A percentile compares a stretch with the other conserved stretches of the same genome.
Evolutionary conservation across 2,797 vertebrate species (phyloP).

Genomic region (Cossypha dichroa): DNA sequence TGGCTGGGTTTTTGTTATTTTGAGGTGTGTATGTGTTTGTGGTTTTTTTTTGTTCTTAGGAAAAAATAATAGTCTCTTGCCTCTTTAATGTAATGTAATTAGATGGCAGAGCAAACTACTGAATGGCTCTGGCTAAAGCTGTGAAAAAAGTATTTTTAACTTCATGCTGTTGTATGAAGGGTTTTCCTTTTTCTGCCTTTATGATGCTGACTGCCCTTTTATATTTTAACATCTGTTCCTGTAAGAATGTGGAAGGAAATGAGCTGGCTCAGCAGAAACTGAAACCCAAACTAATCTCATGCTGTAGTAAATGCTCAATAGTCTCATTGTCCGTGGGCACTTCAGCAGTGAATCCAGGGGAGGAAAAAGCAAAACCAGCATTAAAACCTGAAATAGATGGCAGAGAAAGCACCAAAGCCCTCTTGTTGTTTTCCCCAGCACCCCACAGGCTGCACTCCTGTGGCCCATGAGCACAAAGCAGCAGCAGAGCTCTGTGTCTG

Average conservation of each 20-base stretch:
- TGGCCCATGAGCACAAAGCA: fast-evolving
- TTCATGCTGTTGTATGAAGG: not conserved
- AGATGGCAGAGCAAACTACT: not conserved
- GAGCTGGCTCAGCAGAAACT: conserved; percentile 47
- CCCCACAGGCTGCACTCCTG: fast-evolving
- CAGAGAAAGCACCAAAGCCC: not conserved
- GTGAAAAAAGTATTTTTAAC: not conserved
- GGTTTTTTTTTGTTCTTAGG: not conserved
- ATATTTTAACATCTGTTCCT: conserved; percentile 16
- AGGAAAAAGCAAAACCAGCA: not conserved
- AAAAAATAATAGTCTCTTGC: not conserved
- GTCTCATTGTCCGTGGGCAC: not conserved
- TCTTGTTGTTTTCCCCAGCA: not conserved
- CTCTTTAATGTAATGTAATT: not conserved
- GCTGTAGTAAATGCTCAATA: not conserved
- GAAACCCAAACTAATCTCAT: conserved; percentile 6
- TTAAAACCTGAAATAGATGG: not conserved
- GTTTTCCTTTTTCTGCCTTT: not conserved
- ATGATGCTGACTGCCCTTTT: not conserved
- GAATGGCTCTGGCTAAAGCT: not conserved
- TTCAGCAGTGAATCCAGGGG: not conserved
- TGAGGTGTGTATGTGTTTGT: not conserved
- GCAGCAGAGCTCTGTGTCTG: not conserved
- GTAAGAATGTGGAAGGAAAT: conserved; percentile 20
- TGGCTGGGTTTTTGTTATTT: not conserved